A percentile compares a stretch with the other conserved stretches of the same genome.
Conservation (phyloP, 1,140 invertebrate genomes). For the Psix sp. region DNA sequence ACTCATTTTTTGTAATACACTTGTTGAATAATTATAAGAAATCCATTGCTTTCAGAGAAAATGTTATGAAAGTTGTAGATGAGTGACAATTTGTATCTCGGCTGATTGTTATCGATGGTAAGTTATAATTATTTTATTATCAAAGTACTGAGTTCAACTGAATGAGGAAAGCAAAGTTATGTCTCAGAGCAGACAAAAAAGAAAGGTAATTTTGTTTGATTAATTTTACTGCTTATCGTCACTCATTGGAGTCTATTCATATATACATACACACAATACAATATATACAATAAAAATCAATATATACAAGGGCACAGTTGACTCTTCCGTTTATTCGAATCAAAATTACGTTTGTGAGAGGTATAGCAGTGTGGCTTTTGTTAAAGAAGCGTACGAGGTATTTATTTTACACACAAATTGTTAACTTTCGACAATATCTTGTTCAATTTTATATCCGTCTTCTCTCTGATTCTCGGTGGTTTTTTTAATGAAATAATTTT, state of each 20-base stretch:
- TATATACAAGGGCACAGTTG: too few relatives aligned
- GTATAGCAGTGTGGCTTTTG: not conserved
- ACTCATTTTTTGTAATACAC: too few relatives aligned
- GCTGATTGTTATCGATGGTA: slow-evolving; percentile 10
- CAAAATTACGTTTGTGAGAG: slow-evolving; percentile 1
- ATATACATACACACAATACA: too few relatives aligned
- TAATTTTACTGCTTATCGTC: not conserved
- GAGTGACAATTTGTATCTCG: slow-evolving; percentile 13
- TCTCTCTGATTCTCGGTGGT: too few relatives aligned
- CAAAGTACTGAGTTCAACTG: slow-evolving; percentile 6
- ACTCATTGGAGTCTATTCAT: not conserved
- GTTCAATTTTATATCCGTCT: too few relatives aligned
- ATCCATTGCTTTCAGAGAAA: too few relatives aligned
- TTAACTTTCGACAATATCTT: too few relatives aligned
- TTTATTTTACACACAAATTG: too few relatives aligned
- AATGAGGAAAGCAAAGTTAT: not conserved
- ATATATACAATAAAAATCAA: not conserved
- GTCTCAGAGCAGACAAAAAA: too few relatives aligned
- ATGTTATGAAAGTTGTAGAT: too few relatives aligned
- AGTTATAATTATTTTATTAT: slow-evolving; percentile 36
- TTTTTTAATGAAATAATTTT: too few relatives aligned
- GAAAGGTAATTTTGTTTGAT: not conserved
- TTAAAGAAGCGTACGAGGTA: not conserved
- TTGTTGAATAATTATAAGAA: too few relatives aligned
- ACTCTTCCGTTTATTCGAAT: not conserved